Base-by-base conservation (phyloP, 2,797 vertebrate species). In the Phyllotis vaccarum region DNA sequence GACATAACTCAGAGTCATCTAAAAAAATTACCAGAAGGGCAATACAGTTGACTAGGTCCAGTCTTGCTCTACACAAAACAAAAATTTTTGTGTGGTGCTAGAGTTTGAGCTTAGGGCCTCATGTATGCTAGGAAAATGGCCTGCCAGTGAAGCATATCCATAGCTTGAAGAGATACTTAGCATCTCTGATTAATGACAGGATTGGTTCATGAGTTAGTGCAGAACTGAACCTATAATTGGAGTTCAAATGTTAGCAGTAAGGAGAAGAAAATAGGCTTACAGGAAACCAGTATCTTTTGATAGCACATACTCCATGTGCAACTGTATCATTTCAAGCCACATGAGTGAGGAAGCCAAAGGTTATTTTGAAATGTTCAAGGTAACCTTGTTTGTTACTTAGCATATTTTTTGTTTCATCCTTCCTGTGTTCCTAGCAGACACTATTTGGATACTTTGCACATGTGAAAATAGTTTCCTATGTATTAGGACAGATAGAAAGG, bases 211-310 rank as follows among this genome's bases (percentile, higher is more conserved):
- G 46, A 92, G 58, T 60, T 87, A 92, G 27, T 88, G 10, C 54
- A 89, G 86, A 19, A n/a, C n/a, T 76, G 11, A 92, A 14, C 54
- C 31, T 96, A 22, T 95, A 94, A 92, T 19, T 90, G 54, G 54
- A 94, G n/a, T 91, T 95, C 74, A 95, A 78, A 75, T 91, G 24
- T 88, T 92, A 88, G 72, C 80, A 94, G 52, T 90, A 37, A 85
- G n/a, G 64, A 89, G 78, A 54, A 93, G 43, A 90, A 75, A 89
- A 79, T n/a, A 80, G 6, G 34, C 87, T 31, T 89, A 24, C 31
- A 83, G 72, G 58, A 80, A 92, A 93, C 22, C 43, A 79, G 31
- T 9, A 37, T 37, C 54, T 86, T 68, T 78, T 81, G n/a, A 72
- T 88, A 56, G 27, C 76, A 37, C 85, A 13, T 85, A 76, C 21